Percentiles rank a stretch among this genome's conserved stretches.
Evolutionary conservation across 2,113 vertebrate genomes (phyloP).

Genomic region (Cyphomyrus discorhynchus): DNA sequence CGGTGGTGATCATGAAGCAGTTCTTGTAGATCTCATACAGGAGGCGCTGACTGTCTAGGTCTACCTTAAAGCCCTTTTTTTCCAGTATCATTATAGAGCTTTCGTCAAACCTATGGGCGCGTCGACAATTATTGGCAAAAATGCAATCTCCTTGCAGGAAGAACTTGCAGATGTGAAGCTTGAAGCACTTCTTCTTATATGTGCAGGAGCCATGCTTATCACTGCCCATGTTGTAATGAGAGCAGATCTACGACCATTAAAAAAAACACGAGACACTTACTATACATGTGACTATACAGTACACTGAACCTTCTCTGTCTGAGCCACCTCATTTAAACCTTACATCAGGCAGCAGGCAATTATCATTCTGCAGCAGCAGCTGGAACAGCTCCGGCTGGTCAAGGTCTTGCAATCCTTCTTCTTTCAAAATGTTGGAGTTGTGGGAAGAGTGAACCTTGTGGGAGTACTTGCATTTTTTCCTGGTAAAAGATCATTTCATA

Average conservation of each 20-base stretch:
- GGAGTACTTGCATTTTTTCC: conserved; percentile 52
- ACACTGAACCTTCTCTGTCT: neutral
- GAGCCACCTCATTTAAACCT: neutral
- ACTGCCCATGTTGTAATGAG: conserved; percentile 61
- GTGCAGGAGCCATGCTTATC: conserved; percentile 54
- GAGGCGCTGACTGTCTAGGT: conserved; percentile 34
- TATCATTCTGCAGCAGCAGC: conserved; percentile 63
- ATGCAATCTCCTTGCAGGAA: conserved; percentile 53
- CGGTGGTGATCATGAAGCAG: conserved; percentile 43
- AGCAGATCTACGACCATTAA: conserved; percentile 49
- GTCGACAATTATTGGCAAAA: conserved; percentile 51
- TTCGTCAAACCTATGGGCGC: conserved; percentile 41
- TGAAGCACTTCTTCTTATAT: conserved; percentile 44
- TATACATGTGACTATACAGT: neutral
- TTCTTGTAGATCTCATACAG: conserved; percentile 56
- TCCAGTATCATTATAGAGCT: conserved; percentile 35
- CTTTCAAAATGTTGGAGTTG: conserved; percentile 42
- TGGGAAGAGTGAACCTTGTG: conserved; percentile 42
- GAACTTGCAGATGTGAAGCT: conserved; percentile 62
- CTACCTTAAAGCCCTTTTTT: conserved; percentile 29
- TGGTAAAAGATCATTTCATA: conserved; percentile 25
- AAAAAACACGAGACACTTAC: neutral
- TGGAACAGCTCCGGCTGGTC: conserved; percentile 51
- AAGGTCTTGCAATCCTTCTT: conserved; percentile 35
- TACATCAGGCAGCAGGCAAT: conserved; percentile 62